phyloP scores from a whole-genome alignment of 53 echinoderm and acorn worm species.

The Holothuria leucospilota region DNA sequence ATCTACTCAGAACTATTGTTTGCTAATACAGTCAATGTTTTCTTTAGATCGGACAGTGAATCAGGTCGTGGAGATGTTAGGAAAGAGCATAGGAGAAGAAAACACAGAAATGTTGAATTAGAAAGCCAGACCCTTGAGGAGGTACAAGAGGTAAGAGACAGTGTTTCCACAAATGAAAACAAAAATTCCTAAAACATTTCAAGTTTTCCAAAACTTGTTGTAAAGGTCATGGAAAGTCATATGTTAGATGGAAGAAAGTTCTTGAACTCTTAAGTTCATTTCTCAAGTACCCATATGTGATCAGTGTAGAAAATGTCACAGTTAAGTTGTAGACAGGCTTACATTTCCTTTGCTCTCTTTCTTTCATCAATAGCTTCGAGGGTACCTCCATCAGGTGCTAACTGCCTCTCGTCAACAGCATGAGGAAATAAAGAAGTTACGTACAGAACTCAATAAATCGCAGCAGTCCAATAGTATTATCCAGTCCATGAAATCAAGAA shows the following conservation, averaged over 20 bases:
- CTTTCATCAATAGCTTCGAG: slow-evolving; percentile 57
- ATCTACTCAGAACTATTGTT: too few species aligned
- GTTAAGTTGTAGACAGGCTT: too few species aligned
- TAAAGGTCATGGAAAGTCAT: too few species aligned
- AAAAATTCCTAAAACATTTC: too few species aligned
- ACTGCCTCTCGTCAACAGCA: slow-evolving; percentile 76
- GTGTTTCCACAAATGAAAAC: background rate
- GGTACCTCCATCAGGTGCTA: slow-evolving; percentile 71
- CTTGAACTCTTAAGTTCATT: too few species aligned
- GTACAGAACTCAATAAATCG: slow-evolving; percentile 82
- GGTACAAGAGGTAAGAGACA: background rate
- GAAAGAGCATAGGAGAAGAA: background rate
- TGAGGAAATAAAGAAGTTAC: slow-evolving; percentile 80
- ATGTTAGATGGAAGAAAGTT: too few species aligned
- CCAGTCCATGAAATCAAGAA: slow-evolving; percentile 92
- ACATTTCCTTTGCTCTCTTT: too few species aligned
- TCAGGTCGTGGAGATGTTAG: background rate
- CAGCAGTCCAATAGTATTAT: slow-evolving; percentile 92
- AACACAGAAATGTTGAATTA: background rate
- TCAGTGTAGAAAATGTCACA: too few species aligned
- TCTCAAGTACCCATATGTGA: too few species aligned
- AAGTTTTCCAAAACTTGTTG: too few species aligned
- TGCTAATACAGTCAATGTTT: background rate
- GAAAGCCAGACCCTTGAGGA: slow-evolving; percentile 1
- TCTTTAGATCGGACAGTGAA: slow-evolving; percentile 31